Conservation (phyloP, 2,113 vertebrate species). For the Leucosticte australis region DNA sequence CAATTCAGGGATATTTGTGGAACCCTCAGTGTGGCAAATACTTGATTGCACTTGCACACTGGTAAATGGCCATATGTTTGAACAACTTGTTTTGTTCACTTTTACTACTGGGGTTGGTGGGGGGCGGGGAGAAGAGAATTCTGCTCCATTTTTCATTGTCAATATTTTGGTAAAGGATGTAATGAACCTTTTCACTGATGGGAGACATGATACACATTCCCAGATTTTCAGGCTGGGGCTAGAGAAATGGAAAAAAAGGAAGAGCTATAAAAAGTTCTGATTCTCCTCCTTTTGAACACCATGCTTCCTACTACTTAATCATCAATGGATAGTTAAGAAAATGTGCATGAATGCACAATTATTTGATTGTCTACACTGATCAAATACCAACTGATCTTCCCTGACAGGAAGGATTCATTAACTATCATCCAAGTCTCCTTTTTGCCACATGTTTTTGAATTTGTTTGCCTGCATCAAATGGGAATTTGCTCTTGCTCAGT, state of each 20-base stretch:
- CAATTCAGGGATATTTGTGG: background rate
- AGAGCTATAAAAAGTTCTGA: background rate
- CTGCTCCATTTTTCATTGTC: background rate
- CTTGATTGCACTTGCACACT: background rate
- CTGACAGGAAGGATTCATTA: background rate
- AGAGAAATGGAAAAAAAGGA: background rate
- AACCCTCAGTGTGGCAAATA: background rate
- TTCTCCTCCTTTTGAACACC: background rate
- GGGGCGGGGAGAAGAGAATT: background rate
- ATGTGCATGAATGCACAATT: background rate
- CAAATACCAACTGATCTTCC: background rate
- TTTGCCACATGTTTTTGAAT: background rate
- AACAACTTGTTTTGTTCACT: background rate
- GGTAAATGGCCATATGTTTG: background rate
- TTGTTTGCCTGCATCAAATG: background rate
- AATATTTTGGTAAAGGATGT: background rate
- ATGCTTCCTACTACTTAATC: background rate
- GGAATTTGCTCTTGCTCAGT: background rate
- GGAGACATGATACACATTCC: background rate
- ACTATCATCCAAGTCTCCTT: background rate
- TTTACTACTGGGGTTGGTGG: background rate
- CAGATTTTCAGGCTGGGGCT: background rate
- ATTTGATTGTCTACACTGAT: background rate
- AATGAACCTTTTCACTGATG: background rate
- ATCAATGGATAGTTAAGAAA: background rate